These are phyloP conservation scores for Aegithalos caudatus DNA, from an alignment of 2,113 vertebrate genomes.

Conservation along the genomic window DNA sequence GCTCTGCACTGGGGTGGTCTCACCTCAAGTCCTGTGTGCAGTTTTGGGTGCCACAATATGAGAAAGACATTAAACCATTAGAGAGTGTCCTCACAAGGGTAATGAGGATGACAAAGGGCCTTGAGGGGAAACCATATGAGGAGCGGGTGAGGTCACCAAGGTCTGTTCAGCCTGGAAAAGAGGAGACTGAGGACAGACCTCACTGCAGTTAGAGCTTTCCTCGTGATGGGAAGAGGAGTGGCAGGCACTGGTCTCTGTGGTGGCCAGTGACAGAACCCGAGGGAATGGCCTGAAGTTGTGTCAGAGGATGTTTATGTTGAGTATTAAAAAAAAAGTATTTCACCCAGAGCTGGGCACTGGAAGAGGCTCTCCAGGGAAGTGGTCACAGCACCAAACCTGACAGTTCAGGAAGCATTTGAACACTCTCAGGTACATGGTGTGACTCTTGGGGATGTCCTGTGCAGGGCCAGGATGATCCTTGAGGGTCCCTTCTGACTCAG, in stretches of 20 bases:
- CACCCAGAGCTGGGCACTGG: neutral
- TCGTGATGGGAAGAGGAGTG: neutral
- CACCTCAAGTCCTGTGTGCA: fast-evolving
- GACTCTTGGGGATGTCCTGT: neutral
- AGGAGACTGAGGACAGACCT: neutral
- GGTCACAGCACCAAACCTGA: neutral
- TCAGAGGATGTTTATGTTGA: neutral
- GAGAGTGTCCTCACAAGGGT: too few relatives aligned
- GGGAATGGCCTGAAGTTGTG: neutral
- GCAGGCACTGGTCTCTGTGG: neutral
- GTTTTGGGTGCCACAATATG: neutral
- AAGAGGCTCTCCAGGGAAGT: neutral
- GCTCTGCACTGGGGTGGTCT: fast-evolving
- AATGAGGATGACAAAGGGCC: neutral
- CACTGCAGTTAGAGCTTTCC: neutral
- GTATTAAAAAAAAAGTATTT: neutral
- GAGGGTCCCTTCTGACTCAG: neutral
- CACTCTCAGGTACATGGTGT: neutral
- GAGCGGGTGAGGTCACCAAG: fast-evolving
- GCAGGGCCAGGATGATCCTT: neutral
- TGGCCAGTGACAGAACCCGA: fast-evolving
- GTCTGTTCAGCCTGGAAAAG: neutral
- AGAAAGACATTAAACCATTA: neutral
- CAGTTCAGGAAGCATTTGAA: neutral
- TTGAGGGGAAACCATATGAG: neutral